phyloP scores from a whole-genome alignment of 2,797 vertebrate species.

The Sebastes itinus region DNA sequence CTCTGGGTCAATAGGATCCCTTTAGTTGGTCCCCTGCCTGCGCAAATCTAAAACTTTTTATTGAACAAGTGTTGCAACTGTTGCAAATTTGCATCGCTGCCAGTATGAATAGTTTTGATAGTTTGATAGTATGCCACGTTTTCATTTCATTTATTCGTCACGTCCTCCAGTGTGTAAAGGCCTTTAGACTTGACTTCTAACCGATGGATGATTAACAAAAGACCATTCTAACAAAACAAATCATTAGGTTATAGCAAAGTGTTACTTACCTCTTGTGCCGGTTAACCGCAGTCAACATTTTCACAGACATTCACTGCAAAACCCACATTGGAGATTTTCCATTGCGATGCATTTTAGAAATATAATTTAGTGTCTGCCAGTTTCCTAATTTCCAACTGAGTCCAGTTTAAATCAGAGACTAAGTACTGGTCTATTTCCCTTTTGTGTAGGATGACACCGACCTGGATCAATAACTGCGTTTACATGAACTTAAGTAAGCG shows the following conservation, averaged over 20 bases:
- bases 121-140: not conserved
- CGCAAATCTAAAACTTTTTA: not conserved
- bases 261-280: not conserved
- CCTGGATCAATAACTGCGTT: not conserved
- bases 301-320: not conserved
- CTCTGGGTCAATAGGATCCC: too few relatives aligned
- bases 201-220: not conserved
- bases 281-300: not conserved
- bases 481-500: not conserved
- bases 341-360: not conserved
- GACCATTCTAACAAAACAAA: not conserved
- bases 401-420: not conserved
- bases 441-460: not conserved
- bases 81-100: not conserved
- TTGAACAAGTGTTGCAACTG: not conserved
- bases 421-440: not conserved
- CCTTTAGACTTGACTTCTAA: not conserved
- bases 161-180: not conserved
- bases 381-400: not conserved
- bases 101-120: not conserved
- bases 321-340: not conserved
- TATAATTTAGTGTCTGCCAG: not conserved
- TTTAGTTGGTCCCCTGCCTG: too few relatives aligned
- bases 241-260: not conserved
- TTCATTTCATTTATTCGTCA: not conserved